Percentiles rank a stretch among this genome's conserved stretches.
Conservation (phyloP, 2,797 vertebrate genomes). For the Myotis pilosus region DNA sequence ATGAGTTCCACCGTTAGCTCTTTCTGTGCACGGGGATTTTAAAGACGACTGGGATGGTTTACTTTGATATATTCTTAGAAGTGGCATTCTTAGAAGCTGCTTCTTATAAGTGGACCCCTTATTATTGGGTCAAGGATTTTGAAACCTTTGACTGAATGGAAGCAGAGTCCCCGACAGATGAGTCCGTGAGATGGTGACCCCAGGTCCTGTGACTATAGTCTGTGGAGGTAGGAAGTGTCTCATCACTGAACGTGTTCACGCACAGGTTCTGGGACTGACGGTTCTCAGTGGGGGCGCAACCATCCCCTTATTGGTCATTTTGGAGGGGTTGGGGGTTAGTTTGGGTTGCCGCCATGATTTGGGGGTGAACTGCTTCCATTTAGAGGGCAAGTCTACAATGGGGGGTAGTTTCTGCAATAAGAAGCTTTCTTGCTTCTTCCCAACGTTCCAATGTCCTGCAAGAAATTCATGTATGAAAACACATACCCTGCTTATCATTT, state of each 20-base stretch:
- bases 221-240: background rate
- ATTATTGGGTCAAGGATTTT: background rate
- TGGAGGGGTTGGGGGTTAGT: background rate
- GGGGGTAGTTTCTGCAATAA: background rate
- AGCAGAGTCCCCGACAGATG: background rate
- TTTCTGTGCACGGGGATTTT: background rate
- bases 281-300: accelerated
- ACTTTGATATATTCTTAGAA: conserved; percentile 36
- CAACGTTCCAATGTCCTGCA: background rate
- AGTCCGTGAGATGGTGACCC: background rate
- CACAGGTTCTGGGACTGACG: background rate
- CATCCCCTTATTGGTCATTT: background rate
- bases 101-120: conserved; percentile 33
- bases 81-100: conserved; percentile 36
- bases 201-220: background rate
- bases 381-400: too few species aligned
- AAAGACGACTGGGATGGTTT: background rate
- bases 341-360: background rate
- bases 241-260: background rate
- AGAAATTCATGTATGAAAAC: background rate
- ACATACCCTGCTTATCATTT: background rate
- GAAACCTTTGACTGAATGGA: background rate
- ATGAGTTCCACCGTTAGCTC: background rate
- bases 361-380: background rate
- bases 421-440: background rate